Evolutionary conservation across 2,113 vertebrate species (phyloP).

Genomic region (Calidris pygmaea): DNA sequence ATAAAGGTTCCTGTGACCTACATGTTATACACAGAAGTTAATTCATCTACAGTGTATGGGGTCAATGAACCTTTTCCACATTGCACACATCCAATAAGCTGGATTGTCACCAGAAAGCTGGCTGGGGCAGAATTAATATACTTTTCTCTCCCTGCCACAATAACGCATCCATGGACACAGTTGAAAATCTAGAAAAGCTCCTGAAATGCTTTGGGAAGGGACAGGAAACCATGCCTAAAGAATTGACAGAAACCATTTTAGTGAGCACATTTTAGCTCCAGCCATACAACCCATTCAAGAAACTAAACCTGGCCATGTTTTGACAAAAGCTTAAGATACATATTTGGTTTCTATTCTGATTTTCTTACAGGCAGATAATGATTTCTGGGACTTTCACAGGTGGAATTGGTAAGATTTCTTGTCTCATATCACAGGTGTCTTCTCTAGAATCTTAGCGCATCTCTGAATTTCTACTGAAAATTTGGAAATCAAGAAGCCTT

Average conservation of each 20-base stretch:
- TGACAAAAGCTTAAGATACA: not conserved
- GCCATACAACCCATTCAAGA: not conserved
- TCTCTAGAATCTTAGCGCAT: accelerated
- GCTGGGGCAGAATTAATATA: not conserved
- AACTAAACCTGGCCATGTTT: not conserved
- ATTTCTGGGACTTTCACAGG: not conserved
- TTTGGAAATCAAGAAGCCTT: not conserved
- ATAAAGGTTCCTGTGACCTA: not conserved
- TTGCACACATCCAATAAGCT: not conserved
- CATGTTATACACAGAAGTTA: not conserved
- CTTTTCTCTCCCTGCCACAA: not conserved
- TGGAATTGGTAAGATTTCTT: not conserved
- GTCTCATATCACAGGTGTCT: not conserved
- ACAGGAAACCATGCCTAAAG: not conserved
- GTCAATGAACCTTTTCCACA: not conserved
- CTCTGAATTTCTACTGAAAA: not conserved
- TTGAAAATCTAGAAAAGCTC: not conserved
- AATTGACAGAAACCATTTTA: not conserved
- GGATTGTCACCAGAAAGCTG: not conserved
- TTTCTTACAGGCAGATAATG: not conserved
- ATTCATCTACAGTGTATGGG: not conserved
- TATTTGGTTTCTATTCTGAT: not conserved
- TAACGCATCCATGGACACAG: not conserved
- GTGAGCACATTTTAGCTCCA: not conserved
- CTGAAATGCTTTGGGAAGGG: not conserved